Base-by-base conservation (phyloP, 2,797 vertebrate genomes). In the Telmatherina bonti region DNA sequence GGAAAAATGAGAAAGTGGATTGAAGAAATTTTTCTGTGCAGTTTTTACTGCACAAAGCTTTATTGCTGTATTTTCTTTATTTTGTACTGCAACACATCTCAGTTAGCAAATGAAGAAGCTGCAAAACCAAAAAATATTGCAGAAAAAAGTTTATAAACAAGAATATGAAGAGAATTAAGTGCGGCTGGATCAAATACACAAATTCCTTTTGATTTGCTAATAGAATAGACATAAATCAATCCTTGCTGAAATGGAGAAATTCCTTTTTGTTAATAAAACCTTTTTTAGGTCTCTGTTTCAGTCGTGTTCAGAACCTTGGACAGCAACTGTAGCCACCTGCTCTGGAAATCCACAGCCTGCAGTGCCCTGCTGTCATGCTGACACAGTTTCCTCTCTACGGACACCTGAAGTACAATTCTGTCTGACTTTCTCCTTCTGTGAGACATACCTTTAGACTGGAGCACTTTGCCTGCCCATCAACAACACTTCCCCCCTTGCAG, bases 281-380 rank as follows among this genome's bases (percentile, higher is more conserved):
- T 51, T 24, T 24, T 24, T 22, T 12, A 24, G 47, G 26, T 51
- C 22, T 51, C 47, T 51, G 24, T 24, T 24, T 24, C n/a, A 51
- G 15, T 16, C 9, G 33, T 4, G 0, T 70, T 88, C 78, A 89
- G 81, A 57, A 70, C 85, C 73, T 45, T 67, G 77, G 79, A 87
- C 56, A 88, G 85, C 30, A n/a, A 55, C 75, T 64, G 16, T 51
- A 70, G 52, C 57, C 53, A 22, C 22, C 16, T 43, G 16, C 41
- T 27, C 20, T 10, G 45, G 24, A 52, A n/a, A 27, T 27, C 18
- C 45, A 27, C 54, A 59, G 49, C 24, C 22, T 24, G 24, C 11
- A 4, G 22, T 26, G 49, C 5, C 9, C 12, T 35, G 55, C 55
- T 57, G 30, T n/a, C 16, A 33, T 13, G 26, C n/a, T 24, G 53